Percentiles rank a stretch among this genome's conserved stretches.
Conservation (phyloP, 1,140 invertebrate genomes). For the Drosophila jambulina region DNA sequence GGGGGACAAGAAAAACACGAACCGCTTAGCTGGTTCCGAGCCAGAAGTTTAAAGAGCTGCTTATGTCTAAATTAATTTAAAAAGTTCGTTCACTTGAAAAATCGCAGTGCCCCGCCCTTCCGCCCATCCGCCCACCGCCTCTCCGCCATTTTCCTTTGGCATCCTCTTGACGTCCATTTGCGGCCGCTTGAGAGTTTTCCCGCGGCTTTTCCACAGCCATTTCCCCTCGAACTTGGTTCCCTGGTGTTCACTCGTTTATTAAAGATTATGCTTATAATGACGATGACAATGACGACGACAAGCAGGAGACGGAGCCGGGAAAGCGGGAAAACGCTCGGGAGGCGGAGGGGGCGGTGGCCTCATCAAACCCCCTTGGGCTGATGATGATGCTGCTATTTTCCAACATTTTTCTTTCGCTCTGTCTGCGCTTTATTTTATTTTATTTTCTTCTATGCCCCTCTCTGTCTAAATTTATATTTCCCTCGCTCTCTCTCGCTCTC, state of each 20-base stretch:
- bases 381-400: constrained; percentile 80
- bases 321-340: not conserved
- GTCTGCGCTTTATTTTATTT: constrained; percentile 58
- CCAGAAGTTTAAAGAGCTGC: constrained; percentile 77
- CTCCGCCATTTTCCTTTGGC: constrained; percentile 19
- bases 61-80: constrained; percentile 83
- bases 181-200: constrained; percentile 73
- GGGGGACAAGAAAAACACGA: constrained; percentile 26
- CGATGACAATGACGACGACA: constrained; percentile 80
- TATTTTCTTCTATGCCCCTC: constrained; percentile 30
- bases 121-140: not conserved
- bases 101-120: constrained; percentile 37
- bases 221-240: constrained; percentile 39
- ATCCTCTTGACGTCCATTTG: constrained; percentile 65
- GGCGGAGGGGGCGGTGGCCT: not conserved
- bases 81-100: constrained; percentile 81
- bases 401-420: constrained; percentile 54
- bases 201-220: constrained; percentile 45
- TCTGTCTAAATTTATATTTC: constrained; percentile 12
- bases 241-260: constrained; percentile 79
- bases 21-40: constrained; percentile 41
- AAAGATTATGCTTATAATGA: constrained; percentile 83
- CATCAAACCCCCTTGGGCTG: constrained; percentile 44
- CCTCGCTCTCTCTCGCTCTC: constrained; percentile 3
- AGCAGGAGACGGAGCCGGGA: constrained; percentile 41